These are phyloP conservation scores for Merops nubicus DNA, from an alignment of 2,113 vertebrate genomes.

Conservation along the genomic window DNA sequence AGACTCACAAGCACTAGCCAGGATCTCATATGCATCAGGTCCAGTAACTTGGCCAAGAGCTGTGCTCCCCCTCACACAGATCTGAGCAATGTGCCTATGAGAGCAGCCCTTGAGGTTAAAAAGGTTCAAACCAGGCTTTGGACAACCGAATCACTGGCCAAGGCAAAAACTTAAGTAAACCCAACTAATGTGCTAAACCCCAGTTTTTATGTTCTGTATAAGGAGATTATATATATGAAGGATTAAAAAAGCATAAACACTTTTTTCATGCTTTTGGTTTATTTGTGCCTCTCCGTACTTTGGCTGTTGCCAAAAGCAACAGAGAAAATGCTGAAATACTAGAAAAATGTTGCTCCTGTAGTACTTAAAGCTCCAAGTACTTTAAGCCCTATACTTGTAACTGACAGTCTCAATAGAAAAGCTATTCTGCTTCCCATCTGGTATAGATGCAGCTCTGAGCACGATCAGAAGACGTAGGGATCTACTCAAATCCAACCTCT, in stretches of 20 bases:
- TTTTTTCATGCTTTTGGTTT: conserved; percentile 1
- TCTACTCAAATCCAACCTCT: not conserved
- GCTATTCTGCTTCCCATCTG: not conserved
- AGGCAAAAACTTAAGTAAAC: conserved; percentile 32
- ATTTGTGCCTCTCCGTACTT: not conserved
- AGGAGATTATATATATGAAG: conserved; percentile 20
- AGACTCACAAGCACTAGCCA: not conserved
- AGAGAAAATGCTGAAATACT: conserved; percentile 31
- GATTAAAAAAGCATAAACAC: conserved; percentile 23
- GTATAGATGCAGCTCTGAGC: not conserved
- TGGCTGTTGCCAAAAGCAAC: conserved; percentile 46
- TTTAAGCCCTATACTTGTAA: not conserved
- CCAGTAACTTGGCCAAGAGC: rapidly evolving
- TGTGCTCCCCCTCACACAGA: not conserved
- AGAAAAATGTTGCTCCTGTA: conserved; percentile 24
- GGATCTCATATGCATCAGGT: not conserved
- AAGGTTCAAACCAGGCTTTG: not conserved
- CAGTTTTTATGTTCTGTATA: conserved; percentile 2
- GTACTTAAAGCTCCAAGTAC: not conserved
- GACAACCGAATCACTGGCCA: not conserved
- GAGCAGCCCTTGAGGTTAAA: not conserved
- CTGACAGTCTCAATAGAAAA: not conserved
- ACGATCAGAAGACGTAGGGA: not conserved
- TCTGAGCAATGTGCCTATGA: not conserved
- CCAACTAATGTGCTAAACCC: conserved; percentile 45